These are phyloP conservation scores for Prunella fulvescens DNA, from an alignment of 2,113 vertebrate species.

Conservation along the genomic window DNA sequence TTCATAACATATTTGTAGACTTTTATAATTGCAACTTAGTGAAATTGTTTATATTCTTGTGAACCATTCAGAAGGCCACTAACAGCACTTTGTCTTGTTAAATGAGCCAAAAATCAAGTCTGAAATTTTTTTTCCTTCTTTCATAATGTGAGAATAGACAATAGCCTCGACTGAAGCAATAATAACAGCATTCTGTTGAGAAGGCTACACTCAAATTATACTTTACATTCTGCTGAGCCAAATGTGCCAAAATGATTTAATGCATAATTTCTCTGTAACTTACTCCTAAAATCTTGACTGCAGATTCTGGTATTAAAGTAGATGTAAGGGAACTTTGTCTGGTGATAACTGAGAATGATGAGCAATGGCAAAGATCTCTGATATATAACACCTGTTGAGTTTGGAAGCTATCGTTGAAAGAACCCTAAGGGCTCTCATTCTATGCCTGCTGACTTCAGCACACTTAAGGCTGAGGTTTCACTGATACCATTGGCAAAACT, in stretches of 20 bases:
- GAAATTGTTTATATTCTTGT: background rate
- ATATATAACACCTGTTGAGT: background rate
- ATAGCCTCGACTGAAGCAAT: constrained; percentile 1
- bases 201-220: background rate
- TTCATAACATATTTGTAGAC: background rate
- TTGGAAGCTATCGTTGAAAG: background rate
- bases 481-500: background rate
- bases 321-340: background rate
- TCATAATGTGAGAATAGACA: background rate
- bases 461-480: background rate
- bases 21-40: background rate
- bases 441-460: background rate
- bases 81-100: background rate
- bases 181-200: background rate
- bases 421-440: background rate
- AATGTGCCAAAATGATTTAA: background rate
- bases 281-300: background rate
- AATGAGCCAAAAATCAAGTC: background rate
- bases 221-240: background rate
- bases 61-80: background rate
- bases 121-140: background rate
- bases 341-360: background rate
- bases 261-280: background rate
- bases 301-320: background rate
- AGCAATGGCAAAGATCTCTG: background rate